phyloP scores from a whole-genome alignment of 2,113 vertebrate genomes.

The Phalacrocorax pelagicus region DNA sequence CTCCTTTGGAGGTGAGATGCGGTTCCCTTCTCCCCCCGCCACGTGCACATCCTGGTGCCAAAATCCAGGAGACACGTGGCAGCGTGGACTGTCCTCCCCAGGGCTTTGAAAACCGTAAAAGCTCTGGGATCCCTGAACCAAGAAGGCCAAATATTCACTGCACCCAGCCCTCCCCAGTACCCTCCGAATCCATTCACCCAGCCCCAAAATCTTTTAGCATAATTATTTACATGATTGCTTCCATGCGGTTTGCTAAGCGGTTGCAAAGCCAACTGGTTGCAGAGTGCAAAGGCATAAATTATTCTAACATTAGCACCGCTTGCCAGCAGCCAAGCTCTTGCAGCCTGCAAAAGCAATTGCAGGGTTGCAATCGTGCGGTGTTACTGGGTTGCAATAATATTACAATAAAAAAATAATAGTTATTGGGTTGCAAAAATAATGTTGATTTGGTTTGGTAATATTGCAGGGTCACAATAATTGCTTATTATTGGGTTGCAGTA shows the following conservation, averaged over 20 bases:
- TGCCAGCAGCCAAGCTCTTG: neutral
- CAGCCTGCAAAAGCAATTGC: neutral
- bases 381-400: neutral
- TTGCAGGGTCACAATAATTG: neutral
- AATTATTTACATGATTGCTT: neutral
- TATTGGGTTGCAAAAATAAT: neutral
- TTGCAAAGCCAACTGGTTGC: neutral
- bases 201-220: neutral
- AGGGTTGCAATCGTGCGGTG: neutral
- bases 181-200: neutral
- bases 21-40: neutral
- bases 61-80: neutral
- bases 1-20: neutral
- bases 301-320: neutral
- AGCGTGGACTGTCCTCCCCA: neutral
- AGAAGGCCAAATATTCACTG: neutral
- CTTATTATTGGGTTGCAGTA: neutral
- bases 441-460: neutral
- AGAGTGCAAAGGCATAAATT: neutral
- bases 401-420: neutral
- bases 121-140: neutral
- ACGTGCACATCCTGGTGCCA: neutral
- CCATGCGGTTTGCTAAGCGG: accelerated
- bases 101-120: neutral
- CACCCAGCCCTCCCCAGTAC: neutral